phyloP scores from a whole-genome alignment of 2,888 invertebrate genomes.

The Andrena trimmerana region DNA sequence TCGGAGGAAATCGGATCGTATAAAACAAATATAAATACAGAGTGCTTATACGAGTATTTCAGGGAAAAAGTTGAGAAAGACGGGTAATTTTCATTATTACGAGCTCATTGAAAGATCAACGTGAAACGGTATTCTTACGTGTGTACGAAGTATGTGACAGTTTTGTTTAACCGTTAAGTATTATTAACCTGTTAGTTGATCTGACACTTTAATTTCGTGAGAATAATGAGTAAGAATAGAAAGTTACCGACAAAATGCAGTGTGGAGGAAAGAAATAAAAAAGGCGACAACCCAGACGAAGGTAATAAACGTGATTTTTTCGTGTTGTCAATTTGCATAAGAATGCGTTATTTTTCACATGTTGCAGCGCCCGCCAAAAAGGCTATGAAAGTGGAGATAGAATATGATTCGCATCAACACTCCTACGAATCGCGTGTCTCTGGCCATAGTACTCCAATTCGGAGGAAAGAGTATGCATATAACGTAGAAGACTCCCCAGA shows the following conservation, averaged over 20 bases:
- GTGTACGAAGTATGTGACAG: constrained; percentile 8
- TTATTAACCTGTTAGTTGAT: neutral
- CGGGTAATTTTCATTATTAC: neutral
- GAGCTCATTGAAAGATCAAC: neutral
- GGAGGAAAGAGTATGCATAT: constrained; percentile 25
- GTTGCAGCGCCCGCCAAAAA: constrained; percentile 24
- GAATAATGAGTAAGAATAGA: constrained; percentile 46
- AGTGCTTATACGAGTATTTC: neutral
- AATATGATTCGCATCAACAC: constrained; percentile 28
- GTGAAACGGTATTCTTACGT: neutral
- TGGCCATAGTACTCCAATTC: constrained; percentile 71
- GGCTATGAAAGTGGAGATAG: constrained; percentile 17
- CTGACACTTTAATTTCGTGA: neutral
- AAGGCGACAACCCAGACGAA: constrained; percentile 10
- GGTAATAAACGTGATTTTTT: constrained; percentile 25
- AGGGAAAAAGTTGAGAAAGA: neutral
- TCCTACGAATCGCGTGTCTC: constrained; percentile 7
- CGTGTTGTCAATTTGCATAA: neutral
- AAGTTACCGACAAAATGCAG: constrained; percentile 6
- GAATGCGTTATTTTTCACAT: neutral
- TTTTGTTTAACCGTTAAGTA: constrained; percentile 21
- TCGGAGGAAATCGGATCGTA: neutral
- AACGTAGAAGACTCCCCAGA: constrained; percentile 61
- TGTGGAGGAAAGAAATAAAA: neutral
- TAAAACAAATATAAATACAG: neutral